These are phyloP conservation scores for Ptyas mucosa DNA, from an alignment of 2,113 vertebrate genomes.

Conservation along the genomic window DNA sequence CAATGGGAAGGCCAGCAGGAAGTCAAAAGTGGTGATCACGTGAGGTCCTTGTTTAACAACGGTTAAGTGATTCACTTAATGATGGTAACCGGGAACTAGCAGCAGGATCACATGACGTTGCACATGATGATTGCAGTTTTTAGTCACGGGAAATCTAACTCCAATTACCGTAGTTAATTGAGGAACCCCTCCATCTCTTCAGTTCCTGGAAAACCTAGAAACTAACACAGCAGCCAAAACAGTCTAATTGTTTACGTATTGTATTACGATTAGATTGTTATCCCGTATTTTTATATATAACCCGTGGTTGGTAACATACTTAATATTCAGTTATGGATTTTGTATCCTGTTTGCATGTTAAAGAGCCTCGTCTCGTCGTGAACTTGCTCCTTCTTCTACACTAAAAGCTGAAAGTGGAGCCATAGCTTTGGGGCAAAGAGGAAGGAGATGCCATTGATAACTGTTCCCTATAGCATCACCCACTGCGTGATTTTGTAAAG, in stretches of 20 bases:
- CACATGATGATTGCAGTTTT: background rate
- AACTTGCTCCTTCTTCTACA: background rate
- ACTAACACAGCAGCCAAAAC: background rate
- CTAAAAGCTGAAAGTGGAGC: background rate
- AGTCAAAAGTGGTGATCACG: background rate
- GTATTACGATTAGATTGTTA: background rate
- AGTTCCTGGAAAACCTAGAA: background rate
- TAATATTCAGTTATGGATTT: background rate
- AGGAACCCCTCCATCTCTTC: background rate
- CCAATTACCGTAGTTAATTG: background rate
- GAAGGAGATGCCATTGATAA: background rate
- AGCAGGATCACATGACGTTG: background rate
- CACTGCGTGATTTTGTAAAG: background rate
- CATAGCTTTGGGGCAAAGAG: background rate
- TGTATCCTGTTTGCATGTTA: background rate
- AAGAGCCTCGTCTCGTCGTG: background rate
- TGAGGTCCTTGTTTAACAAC: background rate
- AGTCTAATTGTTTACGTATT: background rate
- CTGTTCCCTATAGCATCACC: background rate
- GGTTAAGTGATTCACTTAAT: background rate
- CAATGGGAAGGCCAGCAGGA: background rate
- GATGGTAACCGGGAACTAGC: background rate
- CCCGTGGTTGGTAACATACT: background rate
- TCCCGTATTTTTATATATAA: background rate
- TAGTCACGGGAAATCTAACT: background rate